Evolutionary conservation across 2,113 vertebrate species (phyloP).

Genomic region (Heteronetta atricapilla): DNA sequence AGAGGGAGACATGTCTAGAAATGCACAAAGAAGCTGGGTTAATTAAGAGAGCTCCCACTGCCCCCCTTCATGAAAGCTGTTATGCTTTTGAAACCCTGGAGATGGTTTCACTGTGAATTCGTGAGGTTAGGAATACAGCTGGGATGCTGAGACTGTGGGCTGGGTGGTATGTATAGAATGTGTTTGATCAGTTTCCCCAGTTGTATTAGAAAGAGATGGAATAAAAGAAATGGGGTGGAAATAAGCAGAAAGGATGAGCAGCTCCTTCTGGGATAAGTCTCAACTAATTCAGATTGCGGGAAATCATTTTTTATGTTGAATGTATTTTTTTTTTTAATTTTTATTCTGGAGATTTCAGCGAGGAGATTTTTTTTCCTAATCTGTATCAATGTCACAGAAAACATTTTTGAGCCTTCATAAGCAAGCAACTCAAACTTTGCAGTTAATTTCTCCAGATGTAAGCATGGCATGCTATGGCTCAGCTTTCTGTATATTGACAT

Average conservation of each 20-base stretch:
- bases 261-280: constrained; percentile 48
- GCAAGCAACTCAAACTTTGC: background rate
- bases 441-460: background rate
- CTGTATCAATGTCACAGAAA: background rate
- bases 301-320: background rate
- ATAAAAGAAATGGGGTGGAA: constrained; percentile 64
- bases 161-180: constrained; percentile 79
- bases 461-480: background rate
- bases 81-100: constrained; percentile 71
- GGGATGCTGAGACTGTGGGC: constrained; percentile 75
- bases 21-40: constrained; percentile 28
- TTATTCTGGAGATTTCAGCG: constrained; percentile 5
- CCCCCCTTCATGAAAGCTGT: constrained; percentile 60
- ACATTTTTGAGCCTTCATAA: background rate
- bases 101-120: constrained; percentile 69
- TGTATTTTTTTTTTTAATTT: constrained; percentile 58
- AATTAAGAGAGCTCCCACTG: constrained; percentile 61
- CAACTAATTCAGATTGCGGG: constrained; percentile 53
- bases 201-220: constrained; percentile 69
- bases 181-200: constrained; percentile 79
- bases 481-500: background rate
- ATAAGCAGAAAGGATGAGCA: constrained; percentile 53
- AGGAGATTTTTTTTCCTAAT: background rate
- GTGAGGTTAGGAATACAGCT: constrained; percentile 76
- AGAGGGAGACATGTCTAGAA: constrained; percentile 39